Base-by-base conservation (phyloP, 2,797 vertebrate genomes). In the Crocidura indochinensis region DNA sequence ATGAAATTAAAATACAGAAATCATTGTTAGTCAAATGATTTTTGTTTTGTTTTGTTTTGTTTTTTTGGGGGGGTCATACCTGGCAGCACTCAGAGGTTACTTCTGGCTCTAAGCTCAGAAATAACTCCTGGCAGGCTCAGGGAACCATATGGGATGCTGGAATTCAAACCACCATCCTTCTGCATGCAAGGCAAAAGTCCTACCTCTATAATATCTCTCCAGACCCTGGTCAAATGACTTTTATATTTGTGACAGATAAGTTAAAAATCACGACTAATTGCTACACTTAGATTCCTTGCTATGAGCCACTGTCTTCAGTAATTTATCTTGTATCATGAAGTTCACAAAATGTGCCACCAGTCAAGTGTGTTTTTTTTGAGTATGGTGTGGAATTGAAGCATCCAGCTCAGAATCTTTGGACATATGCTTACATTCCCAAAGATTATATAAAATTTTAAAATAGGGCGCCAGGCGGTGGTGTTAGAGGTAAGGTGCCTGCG, bases 401-500 rank as follows among this genome's bases (percentile, higher is more conserved):
- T 27, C 26, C 38, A n/a, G 88, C 47, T 80, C 83, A 77, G 87
- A 86, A 87, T 87, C 38, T 68, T 89, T 74, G 67, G 81, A 81
- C 84, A 89, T 51, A 93, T 83, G 96, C 87, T 88, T 83, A 93
- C 64, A 38, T 38, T 60, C 20, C 88, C 94, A 97, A 97, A 96
- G 95, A 95, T 88, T 62, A 94, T 96, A 87, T 95, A 94, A 86
- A 94, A 79, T 72, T 95, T 95, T 91, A 73, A 97, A 97, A n/a
- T n/a, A n/a, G n/a, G n/a, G n/a, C n/a, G n/a, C n/a, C n/a, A n/a
- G n/a, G n/a, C n/a, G n/a, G n/a, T n/a, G n/a, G n/a, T n/a, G n/a
- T n/a, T n/a, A n/a, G n/a, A n/a, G n/a, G n/a, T n/a, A n/a, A n/a
- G n/a, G n/a, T n/a, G n/a, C n/a, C n/a, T n/a, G n/a, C n/a, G n/a